phyloP scores from a whole-genome alignment of 1,140 invertebrate species.

The Drosophila gunungcola region DNA sequence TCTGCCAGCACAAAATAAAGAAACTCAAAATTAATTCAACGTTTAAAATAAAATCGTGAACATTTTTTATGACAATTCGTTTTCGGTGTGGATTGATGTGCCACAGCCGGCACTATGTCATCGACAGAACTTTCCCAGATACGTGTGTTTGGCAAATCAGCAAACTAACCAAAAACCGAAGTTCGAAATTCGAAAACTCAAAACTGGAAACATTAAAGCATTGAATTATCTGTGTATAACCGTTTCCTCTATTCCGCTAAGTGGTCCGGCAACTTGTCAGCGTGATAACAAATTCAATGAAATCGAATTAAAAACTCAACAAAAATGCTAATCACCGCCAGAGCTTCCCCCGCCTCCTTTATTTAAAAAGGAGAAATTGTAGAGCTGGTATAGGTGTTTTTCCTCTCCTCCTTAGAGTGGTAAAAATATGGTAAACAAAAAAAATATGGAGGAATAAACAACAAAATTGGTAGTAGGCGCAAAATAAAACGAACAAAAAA shows the following conservation, averaged over 20 bases:
- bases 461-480: conserved; percentile 73
- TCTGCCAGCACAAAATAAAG: conserved; percentile 34
- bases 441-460: conserved; percentile 33
- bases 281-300: conserved; percentile 80
- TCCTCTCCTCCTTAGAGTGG: conserved; percentile 16
- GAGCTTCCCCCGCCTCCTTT: conserved; percentile 14
- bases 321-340: conserved; percentile 73
- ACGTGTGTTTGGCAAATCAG: conserved; percentile 19
- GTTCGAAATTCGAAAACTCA: conserved; percentile 20
- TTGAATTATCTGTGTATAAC: conserved; percentile 37
- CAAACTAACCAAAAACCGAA: not conserved
- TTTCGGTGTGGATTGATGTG: conserved; percentile 55
- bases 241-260: conserved; percentile 58
- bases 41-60: conserved; percentile 64
- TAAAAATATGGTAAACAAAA: conserved; percentile 32
- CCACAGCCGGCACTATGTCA: conserved; percentile 62
- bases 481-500: conserved; percentile 47
- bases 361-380: conserved; percentile 24
- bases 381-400: conserved; percentile 13
- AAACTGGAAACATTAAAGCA: conserved; percentile 64
- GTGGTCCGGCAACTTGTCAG: conserved; percentile 77
- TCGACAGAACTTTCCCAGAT: conserved; percentile 38
- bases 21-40: conserved; percentile 68
- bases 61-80: conserved; percentile 49
- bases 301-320: conserved; percentile 81